Conservation (phyloP, 2,797 vertebrate species). For the Neoniphon sammara region DNA sequence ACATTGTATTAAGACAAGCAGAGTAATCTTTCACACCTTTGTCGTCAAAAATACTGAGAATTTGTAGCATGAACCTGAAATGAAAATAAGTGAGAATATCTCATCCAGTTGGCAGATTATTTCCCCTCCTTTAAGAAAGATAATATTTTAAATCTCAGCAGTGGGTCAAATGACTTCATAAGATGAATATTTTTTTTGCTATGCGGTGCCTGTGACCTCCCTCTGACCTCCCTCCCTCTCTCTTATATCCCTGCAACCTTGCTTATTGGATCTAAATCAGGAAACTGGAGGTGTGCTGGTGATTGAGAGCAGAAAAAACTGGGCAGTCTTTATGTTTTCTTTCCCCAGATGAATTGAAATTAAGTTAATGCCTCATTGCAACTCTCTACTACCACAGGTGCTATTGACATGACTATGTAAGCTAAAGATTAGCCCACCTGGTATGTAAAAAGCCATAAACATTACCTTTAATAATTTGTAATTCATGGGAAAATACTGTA, state of each 20-base stretch:
- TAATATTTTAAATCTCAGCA: background rate
- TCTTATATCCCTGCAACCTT: slow-evolving; percentile 27
- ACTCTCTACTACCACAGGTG: slow-evolving; percentile 18
- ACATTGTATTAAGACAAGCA: background rate
- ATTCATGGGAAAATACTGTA: too few species aligned
- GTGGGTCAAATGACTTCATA: background rate
- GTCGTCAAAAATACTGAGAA: too few species aligned
- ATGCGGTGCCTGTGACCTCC: background rate
- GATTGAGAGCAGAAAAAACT: slow-evolving; percentile 34
- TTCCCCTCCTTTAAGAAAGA: background rate
- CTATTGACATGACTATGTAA: slow-evolving; percentile 18
- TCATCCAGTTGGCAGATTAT: background rate
- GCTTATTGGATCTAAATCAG: slow-evolving; percentile 24
- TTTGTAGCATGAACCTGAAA: too few species aligned
- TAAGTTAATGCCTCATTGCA: slow-evolving; percentile 58
- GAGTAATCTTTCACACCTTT: too few species aligned
- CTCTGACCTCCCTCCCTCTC: slow-evolving; percentile 42
- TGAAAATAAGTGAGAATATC: background rate
- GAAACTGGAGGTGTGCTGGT: slow-evolving; percentile 13
- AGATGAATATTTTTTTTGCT: background rate
- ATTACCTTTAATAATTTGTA: too few species aligned
- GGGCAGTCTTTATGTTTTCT: slow-evolving; percentile 51
- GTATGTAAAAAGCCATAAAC: background rate
- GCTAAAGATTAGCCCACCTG: slow-evolving; percentile 20
- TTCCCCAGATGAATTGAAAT: slow-evolving; percentile 27